phyloP scores from a whole-genome alignment of 2,113 vertebrate species.

The Bubalus kerabau region DNA sequence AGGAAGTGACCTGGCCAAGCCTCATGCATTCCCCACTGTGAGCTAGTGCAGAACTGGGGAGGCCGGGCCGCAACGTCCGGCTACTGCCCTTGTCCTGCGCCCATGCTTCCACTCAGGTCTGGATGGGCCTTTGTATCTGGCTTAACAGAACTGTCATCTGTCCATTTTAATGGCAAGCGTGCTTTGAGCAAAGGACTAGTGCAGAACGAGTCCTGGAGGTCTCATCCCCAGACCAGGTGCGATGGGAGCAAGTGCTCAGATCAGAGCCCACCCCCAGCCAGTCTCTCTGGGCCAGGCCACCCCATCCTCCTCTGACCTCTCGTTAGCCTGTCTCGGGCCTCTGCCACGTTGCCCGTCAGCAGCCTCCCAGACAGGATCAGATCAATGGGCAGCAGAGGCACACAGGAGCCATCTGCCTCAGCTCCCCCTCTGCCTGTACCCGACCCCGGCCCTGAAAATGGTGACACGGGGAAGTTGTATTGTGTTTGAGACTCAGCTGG shows the following conservation, averaged over 20 bases:
- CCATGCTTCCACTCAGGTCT: background rate
- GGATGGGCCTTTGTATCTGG: background rate
- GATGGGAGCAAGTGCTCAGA: background rate
- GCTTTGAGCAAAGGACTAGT: background rate
- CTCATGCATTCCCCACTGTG: accelerated
- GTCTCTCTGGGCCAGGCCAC: background rate
- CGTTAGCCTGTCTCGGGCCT: background rate
- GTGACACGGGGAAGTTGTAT: accelerated
- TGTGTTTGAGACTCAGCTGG: background rate
- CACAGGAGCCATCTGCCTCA: background rate
- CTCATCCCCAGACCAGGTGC: background rate
- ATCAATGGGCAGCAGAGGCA: background rate
- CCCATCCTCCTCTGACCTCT: background rate
- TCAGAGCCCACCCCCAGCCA: background rate
- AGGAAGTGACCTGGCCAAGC: background rate
- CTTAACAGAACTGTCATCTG: too few species aligned
- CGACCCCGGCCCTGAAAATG: background rate
- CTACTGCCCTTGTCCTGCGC: accelerated
- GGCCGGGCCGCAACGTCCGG: background rate
- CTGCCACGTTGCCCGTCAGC: background rate
- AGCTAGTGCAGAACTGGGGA: background rate
- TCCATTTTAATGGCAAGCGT: background rate
- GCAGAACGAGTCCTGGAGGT: background rate
- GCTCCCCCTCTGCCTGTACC: background rate
- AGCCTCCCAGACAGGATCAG: background rate